Conservation (phyloP, 2,888 invertebrate genomes). For the Anarsia innoxiella region DNA sequence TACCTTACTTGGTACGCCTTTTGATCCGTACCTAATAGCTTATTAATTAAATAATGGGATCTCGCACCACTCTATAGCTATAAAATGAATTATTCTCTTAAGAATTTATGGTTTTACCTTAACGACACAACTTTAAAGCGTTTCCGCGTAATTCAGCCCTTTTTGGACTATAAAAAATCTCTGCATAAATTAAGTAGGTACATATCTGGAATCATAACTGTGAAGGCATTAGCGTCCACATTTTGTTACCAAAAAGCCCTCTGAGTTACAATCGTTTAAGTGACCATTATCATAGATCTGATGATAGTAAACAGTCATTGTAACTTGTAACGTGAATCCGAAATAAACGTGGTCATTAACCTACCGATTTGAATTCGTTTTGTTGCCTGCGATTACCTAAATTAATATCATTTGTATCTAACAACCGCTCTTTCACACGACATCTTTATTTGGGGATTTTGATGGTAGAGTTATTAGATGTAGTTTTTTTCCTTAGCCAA, state of each 20-base stretch:
- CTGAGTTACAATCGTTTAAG: slow-evolving; percentile 43
- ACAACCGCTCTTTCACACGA: slow-evolving; percentile 64
- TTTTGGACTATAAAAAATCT: slow-evolving; percentile 2
- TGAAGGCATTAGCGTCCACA: slow-evolving; percentile 25
- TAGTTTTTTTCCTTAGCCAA: background rate
- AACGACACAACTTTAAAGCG: no score
- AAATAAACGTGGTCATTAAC: slow-evolving; percentile 47
- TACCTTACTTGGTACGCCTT: no score
- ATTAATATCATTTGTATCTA: slow-evolving; percentile 63
- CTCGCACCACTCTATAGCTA: no score
- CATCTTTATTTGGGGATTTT: slow-evolving; percentile 59
- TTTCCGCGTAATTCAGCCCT: no score
- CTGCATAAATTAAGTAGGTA: slow-evolving; percentile 10
- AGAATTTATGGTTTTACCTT: no score
- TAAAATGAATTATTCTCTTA: no score
- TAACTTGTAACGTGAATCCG: slow-evolving; percentile 41
- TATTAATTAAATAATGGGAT: no score
- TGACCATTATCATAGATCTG: slow-evolving; percentile 45
- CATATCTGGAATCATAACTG: slow-evolving; percentile 24
- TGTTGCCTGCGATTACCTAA: slow-evolving; percentile 46
- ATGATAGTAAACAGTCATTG: slow-evolving; percentile 42
- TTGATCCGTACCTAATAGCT: no score
- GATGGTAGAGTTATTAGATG: slow-evolving; percentile 22
- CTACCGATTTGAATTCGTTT: slow-evolving; percentile 50
- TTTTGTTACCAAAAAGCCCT: slow-evolving; percentile 32